phyloP scores from a whole-genome alignment of 2,797 vertebrate species.

The Cheracebus regulus region DNA sequence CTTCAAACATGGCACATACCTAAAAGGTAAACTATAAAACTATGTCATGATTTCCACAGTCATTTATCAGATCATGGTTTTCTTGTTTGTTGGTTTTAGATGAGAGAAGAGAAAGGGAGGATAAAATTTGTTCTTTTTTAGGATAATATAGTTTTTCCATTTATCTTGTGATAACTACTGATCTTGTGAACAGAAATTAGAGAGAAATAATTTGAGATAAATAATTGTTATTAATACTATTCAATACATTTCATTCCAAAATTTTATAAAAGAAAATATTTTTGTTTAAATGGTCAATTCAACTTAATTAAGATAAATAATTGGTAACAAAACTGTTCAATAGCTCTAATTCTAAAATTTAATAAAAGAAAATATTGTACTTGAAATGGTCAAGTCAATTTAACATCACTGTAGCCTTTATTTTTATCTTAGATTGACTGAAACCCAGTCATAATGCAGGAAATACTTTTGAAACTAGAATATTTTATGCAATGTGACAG shows the following conservation, averaged over 20 bases:
- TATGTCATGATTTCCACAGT: not conserved
- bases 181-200: not conserved
- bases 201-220: not conserved
- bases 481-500: slow-evolving; percentile 40
- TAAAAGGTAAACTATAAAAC: not conserved
- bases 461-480: slow-evolving; percentile 28
- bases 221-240: not conserved
- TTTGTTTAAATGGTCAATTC: slow-evolving; percentile 1
- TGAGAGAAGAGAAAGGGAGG: not conserved
- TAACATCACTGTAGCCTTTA: not conserved
- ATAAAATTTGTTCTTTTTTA: not conserved
- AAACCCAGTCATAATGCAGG: slow-evolving; percentile 1
- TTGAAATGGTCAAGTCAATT: not conserved
- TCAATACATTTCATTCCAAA: not conserved
- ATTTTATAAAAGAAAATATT: slow-evolving; percentile 2
- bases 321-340: not conserved
- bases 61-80: not conserved
- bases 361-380: slow-evolving; percentile 8
- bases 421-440: not conserved
- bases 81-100: not conserved
- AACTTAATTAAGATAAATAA: not conserved
- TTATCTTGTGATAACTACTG: not conserved
- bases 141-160: not conserved
- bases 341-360: not conserved
- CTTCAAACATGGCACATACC: not conserved